Base-by-base conservation (phyloP, 2,888 invertebrate genomes). In the Epinotia demarniana region DNA sequence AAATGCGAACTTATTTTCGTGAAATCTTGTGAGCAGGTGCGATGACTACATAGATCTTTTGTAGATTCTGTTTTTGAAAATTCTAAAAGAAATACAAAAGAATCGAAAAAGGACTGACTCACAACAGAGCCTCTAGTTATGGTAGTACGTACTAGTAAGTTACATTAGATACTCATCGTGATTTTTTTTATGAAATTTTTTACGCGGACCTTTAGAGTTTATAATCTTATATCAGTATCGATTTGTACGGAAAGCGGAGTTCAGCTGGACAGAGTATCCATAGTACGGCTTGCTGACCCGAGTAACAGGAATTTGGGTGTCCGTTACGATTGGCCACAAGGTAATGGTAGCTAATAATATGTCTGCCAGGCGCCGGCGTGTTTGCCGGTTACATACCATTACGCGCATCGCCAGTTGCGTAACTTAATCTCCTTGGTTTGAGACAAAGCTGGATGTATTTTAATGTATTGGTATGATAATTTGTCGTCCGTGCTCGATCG, bases 261-360 rank as follows among this genome's bases (percentile, higher is more conserved):
- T 53, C 13, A 53, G 57, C 58, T 67, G 61, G 53, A 9, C 58
- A 13, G 55, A 13, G 27, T 49, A 55, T 55, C 23, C 66, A 43
- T 53, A 63, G 58, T 70, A 64, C 13, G 85, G 84, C 83, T 86
- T 85, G 83, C 85, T 87, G 87, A 88, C 86, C 87, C 83, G 84
- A 81, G 83, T 85, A 87, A 86, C 85, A 82, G 85, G 86, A 87
- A 86, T 88, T 85, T 81, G 82, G 84, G 80, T 76, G 82, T 79
- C 87, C 86, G 86, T 89, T 90, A 89, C 84, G 80, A 83, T 81
- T 83, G 84, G 83, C 79, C 78, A 79, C 77, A 76, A 75, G 77
- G 72, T 71, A 77, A 77, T 77, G 73, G 53, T 16, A 72, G 75
- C 75, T 75, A 75, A 75, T 75, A 72, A 75, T 72, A 75, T 57